Percentiles rank a stretch among this genome's conserved stretches.
Evolutionary conservation across 2,888 invertebrate species (phyloP).

Genomic region (Lasius fuliginosus): DNA sequence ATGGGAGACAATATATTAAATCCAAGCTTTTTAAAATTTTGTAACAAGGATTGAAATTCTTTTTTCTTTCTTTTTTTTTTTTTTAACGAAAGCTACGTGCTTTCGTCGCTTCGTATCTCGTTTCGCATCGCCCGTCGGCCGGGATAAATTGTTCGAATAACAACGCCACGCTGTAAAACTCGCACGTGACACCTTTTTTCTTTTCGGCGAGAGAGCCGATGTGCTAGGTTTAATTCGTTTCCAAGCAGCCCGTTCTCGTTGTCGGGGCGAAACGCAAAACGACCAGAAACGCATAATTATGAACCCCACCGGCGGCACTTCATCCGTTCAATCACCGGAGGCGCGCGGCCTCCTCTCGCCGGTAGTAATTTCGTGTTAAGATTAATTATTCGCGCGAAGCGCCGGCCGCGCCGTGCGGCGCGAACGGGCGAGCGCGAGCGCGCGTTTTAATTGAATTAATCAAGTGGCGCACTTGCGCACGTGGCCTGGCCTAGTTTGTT

Average conservation of each 20-base stretch:
- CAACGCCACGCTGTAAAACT: conserved; percentile 35
- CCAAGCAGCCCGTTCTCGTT: conserved; percentile 29
- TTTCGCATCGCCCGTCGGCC: conserved; percentile 18
- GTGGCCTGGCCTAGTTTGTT: conserved; percentile 34
- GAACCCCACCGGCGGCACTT: conserved; percentile 53
- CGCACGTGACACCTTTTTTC: conserved; percentile 9
- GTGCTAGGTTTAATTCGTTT: conserved; percentile 49
- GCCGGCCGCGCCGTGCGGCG: conserved; percentile 4
- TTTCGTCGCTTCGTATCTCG: conserved; percentile 37
- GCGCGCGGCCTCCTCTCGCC: conserved; percentile 56
- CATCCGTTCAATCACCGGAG: conserved; percentile 64
- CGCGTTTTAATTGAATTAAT: conserved; percentile 71
- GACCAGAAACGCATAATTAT: conserved; percentile 56
- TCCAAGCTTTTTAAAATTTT: background rate
- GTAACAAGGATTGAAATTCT: background rate
- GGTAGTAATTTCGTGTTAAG: conserved; percentile 62
- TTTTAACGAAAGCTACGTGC: conserved; percentile 12
- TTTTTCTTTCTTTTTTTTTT: background rate
- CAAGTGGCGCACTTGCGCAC: conserved; percentile 45
- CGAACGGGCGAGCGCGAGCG: conserved; percentile 22
- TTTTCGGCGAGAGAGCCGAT: conserved; percentile 2
- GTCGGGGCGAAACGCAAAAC: conserved; percentile 28
- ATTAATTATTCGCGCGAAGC: conserved; percentile 66
- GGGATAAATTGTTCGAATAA: conserved; percentile 41
- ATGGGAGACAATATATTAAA: background rate